Conservation (phyloP, 2,888 invertebrate species). For the Drosophila trichaetosa region DNA sequence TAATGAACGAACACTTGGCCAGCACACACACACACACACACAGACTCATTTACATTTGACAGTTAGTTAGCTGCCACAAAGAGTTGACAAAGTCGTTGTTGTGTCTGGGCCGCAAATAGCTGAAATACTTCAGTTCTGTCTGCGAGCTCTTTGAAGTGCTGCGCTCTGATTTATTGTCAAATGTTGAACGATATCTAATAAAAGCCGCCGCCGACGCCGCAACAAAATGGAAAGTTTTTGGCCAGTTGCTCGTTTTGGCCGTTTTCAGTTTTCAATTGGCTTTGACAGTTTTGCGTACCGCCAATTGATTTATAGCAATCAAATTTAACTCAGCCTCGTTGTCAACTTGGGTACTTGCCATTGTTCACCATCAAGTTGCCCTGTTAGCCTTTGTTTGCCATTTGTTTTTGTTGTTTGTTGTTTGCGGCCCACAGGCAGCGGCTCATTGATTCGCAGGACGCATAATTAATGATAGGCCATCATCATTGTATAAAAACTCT, state of each 20-base stretch:
- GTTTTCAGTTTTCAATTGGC: slow-evolving; percentile 9
- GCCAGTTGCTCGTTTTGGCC: slow-evolving; percentile 16
- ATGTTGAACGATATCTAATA: slow-evolving; percentile 54
- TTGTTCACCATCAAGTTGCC: slow-evolving; percentile 42
- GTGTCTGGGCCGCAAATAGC: slow-evolving; percentile 32
- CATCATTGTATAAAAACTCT: slow-evolving; percentile 2
- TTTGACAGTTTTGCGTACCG: slow-evolving; percentile 66
- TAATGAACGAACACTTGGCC: slow-evolving; percentile 83
- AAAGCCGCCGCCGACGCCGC: slow-evolving; percentile 55
- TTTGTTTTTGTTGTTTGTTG: not conserved
- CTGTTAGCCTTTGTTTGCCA: not conserved
- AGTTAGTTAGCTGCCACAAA: slow-evolving; percentile 22
- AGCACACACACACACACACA: slow-evolving; percentile 17
- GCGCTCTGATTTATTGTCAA: slow-evolving; percentile 70
- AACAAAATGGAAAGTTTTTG: slow-evolving; percentile 71
- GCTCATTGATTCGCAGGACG: slow-evolving; percentile 27
- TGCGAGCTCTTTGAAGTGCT: slow-evolving; percentile 50
- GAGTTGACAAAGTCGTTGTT: slow-evolving; percentile 34
- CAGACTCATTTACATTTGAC: slow-evolving; percentile 30
- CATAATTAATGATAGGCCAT: slow-evolving; percentile 56
- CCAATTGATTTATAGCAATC: slow-evolving; percentile 62
- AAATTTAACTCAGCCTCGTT: slow-evolving; percentile 36
- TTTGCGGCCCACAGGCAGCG: slow-evolving; percentile 16
- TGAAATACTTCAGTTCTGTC: slow-evolving; percentile 41
- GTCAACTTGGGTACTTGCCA: slow-evolving; percentile 33